Base-by-base conservation (phyloP, 1,140 invertebrate species). In the Euura lappo region DNA sequence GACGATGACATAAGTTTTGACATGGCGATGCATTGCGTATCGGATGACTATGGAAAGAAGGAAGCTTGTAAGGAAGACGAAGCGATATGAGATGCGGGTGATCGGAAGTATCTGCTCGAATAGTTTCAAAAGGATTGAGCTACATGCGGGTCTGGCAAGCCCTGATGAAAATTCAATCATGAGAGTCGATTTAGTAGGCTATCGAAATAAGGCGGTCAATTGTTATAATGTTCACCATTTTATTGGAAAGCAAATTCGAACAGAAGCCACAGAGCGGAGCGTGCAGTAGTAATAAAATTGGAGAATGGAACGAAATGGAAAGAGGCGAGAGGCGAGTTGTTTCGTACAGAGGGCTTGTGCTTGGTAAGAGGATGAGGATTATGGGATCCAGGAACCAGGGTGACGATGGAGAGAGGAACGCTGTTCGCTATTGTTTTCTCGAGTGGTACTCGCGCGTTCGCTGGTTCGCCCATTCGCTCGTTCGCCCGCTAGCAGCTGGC, bases 371-470 rank as follows among this genome's bases (percentile, higher is more conserved):
- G 72, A 77, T 28, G 44, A 28, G 66, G 66, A 42, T 28, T 28
- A 28, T 80, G 79, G 77, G 81, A 83, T 85, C 78, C 75, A 84
- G 82, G 85, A 83, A 85, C 84, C 77, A 82, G 81, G 80, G 82
- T 85, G 82, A 83, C 80, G 81, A 81, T 79, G 74, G 78, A 83
- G 64, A 71, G 73, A 64, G 13, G 66, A 71, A 77, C 70, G 81
- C 81, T 85, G 84, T 82, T 85, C 81, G 81, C 85, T 86, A 87
- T 87, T 87, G 85, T 87, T 86, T 87, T 86, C 84, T 87, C 81
- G 77, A 87, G 86, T 87, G 85, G 85, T 80, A 86, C 86, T 87
- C 85, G 82, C 84, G 85, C 81, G 85, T 87, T 86, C 84, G 85
- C 86, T 87, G 85, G 51, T 60, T 60, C 51, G 51, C 83, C 83